A percentile compares a stretch with the other conserved stretches of the same genome.
These are phyloP conservation scores for Triops longicaudatus DNA, from an alignment of 1,140 invertebrate genomes.

Conservation along the genomic window DNA sequence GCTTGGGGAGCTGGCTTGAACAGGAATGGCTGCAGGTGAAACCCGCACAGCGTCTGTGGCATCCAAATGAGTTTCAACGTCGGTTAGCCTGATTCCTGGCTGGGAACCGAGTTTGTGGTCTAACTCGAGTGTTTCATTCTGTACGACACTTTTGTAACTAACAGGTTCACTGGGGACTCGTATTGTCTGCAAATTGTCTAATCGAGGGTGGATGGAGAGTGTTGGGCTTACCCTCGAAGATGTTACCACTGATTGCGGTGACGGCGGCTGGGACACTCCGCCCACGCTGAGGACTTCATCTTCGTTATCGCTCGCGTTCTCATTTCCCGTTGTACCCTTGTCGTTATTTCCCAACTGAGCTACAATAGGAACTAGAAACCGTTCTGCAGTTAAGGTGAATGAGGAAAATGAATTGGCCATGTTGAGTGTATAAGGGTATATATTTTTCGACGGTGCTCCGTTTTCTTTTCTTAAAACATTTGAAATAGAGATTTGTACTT, in stretches of 20 bases:
- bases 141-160: background rate
- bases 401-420: background rate
- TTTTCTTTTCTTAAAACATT: background rate
- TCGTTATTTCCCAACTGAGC: background rate
- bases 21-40: background rate
- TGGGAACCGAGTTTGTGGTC: background rate
- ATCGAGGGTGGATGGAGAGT: background rate
- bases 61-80: background rate
- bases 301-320: background rate
- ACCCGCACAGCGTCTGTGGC: background rate
- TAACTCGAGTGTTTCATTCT: background rate
- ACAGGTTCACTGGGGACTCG: background rate
- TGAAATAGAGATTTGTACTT: background rate
- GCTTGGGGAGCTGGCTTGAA: background rate
- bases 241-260: background rate
- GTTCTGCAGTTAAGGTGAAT: background rate
- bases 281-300: constrained; percentile 1
- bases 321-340: background rate
- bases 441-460: background rate
- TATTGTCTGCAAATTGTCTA: background rate
- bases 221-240: background rate
- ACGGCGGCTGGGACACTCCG: background rate
- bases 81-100: background rate
- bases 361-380: background rate
- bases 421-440: background rate